Base-by-base conservation (phyloP, 1,140 invertebrate genomes). In the Pinna nobilis region DNA sequence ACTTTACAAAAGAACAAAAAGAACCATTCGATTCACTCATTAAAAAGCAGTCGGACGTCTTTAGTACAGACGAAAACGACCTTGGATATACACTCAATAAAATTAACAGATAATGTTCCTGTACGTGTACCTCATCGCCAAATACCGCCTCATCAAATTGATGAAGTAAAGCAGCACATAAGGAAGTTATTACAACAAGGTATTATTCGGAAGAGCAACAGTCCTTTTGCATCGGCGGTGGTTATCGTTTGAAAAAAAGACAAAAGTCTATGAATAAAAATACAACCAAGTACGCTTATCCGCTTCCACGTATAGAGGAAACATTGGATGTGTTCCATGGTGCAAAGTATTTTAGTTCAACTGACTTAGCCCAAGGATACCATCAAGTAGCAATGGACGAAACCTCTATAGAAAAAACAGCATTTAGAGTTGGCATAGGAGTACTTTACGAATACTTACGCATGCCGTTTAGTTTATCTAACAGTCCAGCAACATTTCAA, bases 301-400 rank as follows among this genome's bases (percentile, higher is more conserved):
- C 64, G 2, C 23, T 44, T 7, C 30, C n/a, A n/a, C 23, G 60
- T 4, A 78, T 75, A 15, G 35, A 78, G 11, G 71, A 75, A 51
- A 67, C 63, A 3, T 39, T 74, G 28, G 67, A 78, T 13, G 32
- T 33, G 37, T 35, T 78, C 11, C 59, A 50, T 37, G 77, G 64
- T 9, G 70, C 60, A n/a, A 37, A 53, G n/a, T 78, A 88, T 35
- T 92, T 91, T 70, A 83, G 64, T 30, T 35, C n/a, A 0, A 66
- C 37, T 32, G 13, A 33, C 30, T 55, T 67, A 25, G 47, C 15
- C 33, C 50, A 44, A 49, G 85, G 79, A 7, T 87, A 75, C 55
- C 82, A 87, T 84, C 90, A 90, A 63, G 74, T 91, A 1, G 65
- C 70, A 33, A 70, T 91, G n/a, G 51, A 86, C 20, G 18, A 64